Evolutionary conservation across 2,113 vertebrate species (phyloP).

Genomic region (Willisornis vidua): DNA sequence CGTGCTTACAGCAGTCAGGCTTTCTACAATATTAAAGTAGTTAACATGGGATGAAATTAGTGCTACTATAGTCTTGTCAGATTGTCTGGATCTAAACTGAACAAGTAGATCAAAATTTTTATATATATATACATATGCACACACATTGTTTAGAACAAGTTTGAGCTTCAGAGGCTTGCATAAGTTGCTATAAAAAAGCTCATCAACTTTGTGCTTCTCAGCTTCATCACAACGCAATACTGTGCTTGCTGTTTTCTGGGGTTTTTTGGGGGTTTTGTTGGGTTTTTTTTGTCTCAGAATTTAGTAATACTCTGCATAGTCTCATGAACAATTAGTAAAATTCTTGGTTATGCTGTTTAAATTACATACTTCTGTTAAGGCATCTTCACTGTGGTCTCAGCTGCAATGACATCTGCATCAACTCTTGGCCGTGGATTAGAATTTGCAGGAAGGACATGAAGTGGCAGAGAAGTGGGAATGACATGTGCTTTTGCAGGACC

Average conservation of each 20-base stretch:
- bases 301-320: not conserved
- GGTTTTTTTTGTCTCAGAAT: not conserved
- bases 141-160: not conserved
- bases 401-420: not conserved
- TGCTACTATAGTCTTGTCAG: not conserved
- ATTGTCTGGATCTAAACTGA: not conserved
- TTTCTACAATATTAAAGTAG: not conserved
- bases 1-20: not conserved
- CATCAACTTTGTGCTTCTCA: not conserved
- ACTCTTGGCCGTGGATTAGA: not conserved
- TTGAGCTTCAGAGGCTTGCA: not conserved
- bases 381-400: not conserved
- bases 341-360: not conserved
- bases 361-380: not conserved
- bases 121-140: not conserved
- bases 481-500: conserved; percentile 23
- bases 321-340: not conserved
- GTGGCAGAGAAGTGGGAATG: conserved; percentile 24
- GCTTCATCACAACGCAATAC: not conserved
- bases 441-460: not conserved
- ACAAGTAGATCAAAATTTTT: not conserved
- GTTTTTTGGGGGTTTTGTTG: not conserved
- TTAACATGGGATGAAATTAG: not conserved
- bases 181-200: not conserved
- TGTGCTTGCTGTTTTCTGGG: not conserved